Evolutionary conservation across 2,113 vertebrate genomes (phyloP).

Genomic region (Cygnus buccinator): DNA sequence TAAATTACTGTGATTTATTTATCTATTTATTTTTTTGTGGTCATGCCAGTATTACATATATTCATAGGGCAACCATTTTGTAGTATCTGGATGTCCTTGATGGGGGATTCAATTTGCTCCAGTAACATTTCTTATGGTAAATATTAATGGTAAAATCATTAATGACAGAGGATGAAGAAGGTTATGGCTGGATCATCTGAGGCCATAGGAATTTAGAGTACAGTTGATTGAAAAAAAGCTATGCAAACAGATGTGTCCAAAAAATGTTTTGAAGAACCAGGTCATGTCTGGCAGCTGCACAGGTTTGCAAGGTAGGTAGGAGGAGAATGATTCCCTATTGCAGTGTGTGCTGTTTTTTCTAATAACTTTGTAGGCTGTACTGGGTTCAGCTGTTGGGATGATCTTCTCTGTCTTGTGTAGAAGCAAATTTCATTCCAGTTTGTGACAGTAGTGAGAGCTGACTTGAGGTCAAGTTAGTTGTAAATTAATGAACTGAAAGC

Average conservation of each 20-base stretch:
- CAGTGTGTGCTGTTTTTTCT: background rate
- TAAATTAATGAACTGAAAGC: background rate
- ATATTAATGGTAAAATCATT: background rate
- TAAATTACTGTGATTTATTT: background rate
- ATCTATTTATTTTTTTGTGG: background rate
- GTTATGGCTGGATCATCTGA: background rate
- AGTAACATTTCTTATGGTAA: background rate
- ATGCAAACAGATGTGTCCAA: background rate
- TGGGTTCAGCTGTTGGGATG: background rate
- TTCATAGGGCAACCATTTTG: background rate
- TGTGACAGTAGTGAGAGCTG: background rate
- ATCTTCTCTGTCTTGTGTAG: background rate
- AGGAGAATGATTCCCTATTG: background rate
- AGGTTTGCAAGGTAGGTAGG: background rate
- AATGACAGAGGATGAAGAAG: background rate
- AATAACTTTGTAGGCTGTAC: background rate
- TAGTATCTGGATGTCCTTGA: background rate
- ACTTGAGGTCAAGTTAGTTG: background rate
- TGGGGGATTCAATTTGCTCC: background rate
- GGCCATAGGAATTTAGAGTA: background rate
- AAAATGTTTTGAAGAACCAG: background rate
- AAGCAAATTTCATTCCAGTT: background rate
- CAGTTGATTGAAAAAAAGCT: background rate
- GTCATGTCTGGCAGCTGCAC: background rate
- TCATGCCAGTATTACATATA: background rate